Percentiles rank a stretch among this genome's conserved stretches.
Conservation (phyloP, 2,888 invertebrate species). For the Gari tellinella region DNA sequence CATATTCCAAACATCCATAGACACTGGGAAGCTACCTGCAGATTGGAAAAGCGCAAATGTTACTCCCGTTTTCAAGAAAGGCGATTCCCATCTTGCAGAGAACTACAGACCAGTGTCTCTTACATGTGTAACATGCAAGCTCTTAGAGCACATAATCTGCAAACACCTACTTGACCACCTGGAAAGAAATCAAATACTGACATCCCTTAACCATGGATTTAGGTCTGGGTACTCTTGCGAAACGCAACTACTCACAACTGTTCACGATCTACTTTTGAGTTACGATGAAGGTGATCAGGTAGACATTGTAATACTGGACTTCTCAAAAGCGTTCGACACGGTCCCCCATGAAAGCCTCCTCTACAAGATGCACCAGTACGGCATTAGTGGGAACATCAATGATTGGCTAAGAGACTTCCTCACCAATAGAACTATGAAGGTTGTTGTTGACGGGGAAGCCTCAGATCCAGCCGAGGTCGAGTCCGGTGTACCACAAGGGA, state of each 20-base stretch:
- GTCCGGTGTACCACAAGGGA: no score
- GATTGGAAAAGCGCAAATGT: constrained; percentile 25
- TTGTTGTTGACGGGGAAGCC: no score
- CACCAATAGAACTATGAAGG: no score
- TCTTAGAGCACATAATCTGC: constrained; percentile 48
- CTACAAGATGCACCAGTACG: constrained; percentile 27
- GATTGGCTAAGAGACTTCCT: constrained; percentile 33
- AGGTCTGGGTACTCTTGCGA: constrained; percentile 42
- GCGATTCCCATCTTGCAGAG: constrained; percentile 19
- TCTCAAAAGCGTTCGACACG: constrained; percentile 45
- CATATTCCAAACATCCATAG: constrained; percentile 28
- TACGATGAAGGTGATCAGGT: constrained; percentile 9
- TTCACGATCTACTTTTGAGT: background rate
- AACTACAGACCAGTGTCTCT: constrained; percentile 55
- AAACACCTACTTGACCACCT: constrained; percentile 39
- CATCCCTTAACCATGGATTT: constrained; percentile 38
- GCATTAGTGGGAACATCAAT: constrained; percentile 21
- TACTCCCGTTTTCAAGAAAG: constrained; percentile 40
- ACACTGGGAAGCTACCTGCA: constrained; percentile 18
- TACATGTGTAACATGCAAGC: constrained; percentile 1
- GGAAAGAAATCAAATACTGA: constrained; percentile 36
- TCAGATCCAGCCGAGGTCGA: no score
- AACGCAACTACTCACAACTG: background rate
- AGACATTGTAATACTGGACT: constrained; percentile 37
- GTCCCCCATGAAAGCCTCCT: constrained; percentile 37